Percentiles rank a stretch among this genome's conserved stretches.
Conservation (phyloP, 2,113 vertebrate genomes). For the Gopherus flavomarginatus region DNA sequence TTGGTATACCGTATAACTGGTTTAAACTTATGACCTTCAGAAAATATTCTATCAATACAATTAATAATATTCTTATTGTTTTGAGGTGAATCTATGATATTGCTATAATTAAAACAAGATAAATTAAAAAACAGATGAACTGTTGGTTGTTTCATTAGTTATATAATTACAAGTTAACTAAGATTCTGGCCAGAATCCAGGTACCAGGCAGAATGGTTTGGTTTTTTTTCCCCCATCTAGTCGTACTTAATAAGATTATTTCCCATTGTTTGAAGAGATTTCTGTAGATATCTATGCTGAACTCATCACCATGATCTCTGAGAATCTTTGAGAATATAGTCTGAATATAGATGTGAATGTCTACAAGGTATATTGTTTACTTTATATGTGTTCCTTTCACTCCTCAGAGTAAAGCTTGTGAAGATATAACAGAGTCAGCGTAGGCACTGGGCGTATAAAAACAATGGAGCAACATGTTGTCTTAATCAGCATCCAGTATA, state of each 20-base stretch:
- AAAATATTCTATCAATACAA: background rate
- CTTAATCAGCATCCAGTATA: background rate
- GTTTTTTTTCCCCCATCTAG: background rate
- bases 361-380: background rate
- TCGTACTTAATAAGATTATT: background rate
- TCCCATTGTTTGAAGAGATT: conserved; percentile 5
- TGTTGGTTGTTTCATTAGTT: background rate
- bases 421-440: too few relatives aligned
- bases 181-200: conserved; percentile 47
- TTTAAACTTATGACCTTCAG: background rate
- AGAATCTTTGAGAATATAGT: background rate
- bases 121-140: background rate
- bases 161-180: background rate
- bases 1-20: background rate
- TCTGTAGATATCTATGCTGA: background rate
- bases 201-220: background rate
- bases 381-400: background rate
- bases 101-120: background rate
- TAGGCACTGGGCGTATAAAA: background rate
- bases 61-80: conserved; percentile 1
- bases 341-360: background rate
- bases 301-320: background rate
- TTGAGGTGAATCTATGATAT: background rate
- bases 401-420: background rate
- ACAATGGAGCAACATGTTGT: background rate